Base-by-base conservation (phyloP, 2,797 vertebrate species). In the Ammospiza maritima region DNA sequence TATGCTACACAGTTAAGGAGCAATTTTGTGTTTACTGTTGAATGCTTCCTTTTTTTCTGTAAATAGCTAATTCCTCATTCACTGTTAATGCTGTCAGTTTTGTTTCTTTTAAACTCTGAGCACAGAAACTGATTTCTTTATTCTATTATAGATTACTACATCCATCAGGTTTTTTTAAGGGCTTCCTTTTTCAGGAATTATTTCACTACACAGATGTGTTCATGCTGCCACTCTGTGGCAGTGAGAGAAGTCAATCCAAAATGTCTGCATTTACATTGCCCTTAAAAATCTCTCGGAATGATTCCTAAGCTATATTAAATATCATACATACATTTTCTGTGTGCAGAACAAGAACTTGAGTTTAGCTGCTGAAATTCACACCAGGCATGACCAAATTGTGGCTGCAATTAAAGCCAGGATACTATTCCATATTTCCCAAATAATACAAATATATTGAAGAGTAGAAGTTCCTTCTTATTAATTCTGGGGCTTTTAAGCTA, bases 141-240 rank as follows among this genome's bases (percentile, higher is more conserved):
- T 72, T 95, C 66, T 65, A 6, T 50, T 62, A 62, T 15, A 62
- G 16, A 29, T 44, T 74, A 61, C 36, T 40, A 34, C 6, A 36
- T 86, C 34, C 16, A 69, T 44, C 11, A 21, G 13, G 38, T 53
- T 48, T 89, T 67, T 73, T 91, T 34, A 45, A 44, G 14, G 27
- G 5, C 6, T 88, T 87, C 16, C 36, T 22, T 58, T 83, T 40
- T 61, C 42, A 67, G 42, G 36, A 70, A 61, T 64, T 72, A 42
- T 84, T 87, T 80, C 65, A 87, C 27, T 62, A 50, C 12, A 79
- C 19, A 62, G 45, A 70, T 74, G 72, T 91, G 84, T 95, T 88
- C 69, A 47, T 96, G 86, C 93, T 97, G 94, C 96, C 96, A 90
- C 96, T 93, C 66, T 2, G 47, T 94, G 96, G 96, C 79, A 86